phyloP scores from a whole-genome alignment of 2,113 vertebrate genomes.

The Chascanopsetta lugubris region DNA sequence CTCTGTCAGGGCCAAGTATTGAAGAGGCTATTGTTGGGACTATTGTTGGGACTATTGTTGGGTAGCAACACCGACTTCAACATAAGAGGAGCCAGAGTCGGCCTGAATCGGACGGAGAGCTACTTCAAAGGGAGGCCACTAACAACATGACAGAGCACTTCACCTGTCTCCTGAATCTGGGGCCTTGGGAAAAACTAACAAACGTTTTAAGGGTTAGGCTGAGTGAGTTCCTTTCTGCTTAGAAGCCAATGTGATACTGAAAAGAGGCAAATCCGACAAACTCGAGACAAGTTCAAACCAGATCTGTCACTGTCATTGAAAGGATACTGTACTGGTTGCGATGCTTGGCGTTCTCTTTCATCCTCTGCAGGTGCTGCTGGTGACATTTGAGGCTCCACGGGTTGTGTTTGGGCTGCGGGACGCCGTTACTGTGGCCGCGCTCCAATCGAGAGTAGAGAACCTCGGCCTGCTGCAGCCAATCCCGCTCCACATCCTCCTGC shows the following conservation, averaged over 20 bases:
- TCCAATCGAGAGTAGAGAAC: conserved; percentile 91
- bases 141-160: too few species aligned
- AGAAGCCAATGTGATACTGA: neutral
- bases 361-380: conserved; percentile 92
- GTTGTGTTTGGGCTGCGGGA: conserved; percentile 92
- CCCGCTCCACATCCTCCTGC: conserved; percentile 90
- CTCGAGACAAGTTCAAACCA: neutral
- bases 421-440: conserved; percentile 89
- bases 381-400: conserved; percentile 98
- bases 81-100: neutral
- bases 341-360: conserved; percentile 96
- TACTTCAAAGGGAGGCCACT: too few species aligned
- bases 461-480: conserved; percentile 90
- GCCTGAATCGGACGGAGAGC: neutral
- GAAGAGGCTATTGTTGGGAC: neutral
- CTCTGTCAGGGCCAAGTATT: neutral
- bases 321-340: conserved; percentile 99
- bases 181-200: too few species aligned
- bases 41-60: neutral
- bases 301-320: conserved; percentile 51
- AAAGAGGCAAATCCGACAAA: neutral
- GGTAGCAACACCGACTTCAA: neutral
- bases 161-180: too few species aligned
- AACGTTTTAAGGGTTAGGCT: too few species aligned
- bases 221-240: too few species aligned